A percentile compares a stretch with the other conserved stretches of the same genome.
Conservation (phyloP, 2,888 invertebrate genomes). For the Yponomeuta malinellus region DNA sequence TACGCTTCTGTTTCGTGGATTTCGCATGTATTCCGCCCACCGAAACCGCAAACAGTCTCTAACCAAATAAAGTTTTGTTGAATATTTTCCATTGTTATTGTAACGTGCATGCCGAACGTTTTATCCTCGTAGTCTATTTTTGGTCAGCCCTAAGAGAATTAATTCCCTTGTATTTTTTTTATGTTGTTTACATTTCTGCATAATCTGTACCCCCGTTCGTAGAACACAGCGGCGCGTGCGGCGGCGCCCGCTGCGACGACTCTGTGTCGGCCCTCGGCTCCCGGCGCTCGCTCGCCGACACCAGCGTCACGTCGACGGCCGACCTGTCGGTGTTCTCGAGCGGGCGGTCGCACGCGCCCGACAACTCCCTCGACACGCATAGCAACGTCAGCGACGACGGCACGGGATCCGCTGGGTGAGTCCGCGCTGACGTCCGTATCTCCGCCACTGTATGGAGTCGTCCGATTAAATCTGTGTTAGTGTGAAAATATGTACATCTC, state of each 20-base stretch:
- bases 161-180: neutral
- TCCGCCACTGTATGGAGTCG: too few species aligned
- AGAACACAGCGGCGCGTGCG: constrained; percentile 64
- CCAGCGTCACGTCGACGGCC: constrained; percentile 89
- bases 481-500: too few species aligned
- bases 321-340: constrained; percentile 87
- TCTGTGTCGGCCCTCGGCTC: constrained; percentile 83
- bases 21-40: neutral
- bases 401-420: constrained; percentile 80
- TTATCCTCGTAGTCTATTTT: too few species aligned
- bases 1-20: neutral
- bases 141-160: too few species aligned
- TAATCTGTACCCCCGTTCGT: constrained; percentile 14
- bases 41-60: too few species aligned
- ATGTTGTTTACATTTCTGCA: too few species aligned
- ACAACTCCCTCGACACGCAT: constrained; percentile 85
- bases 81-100: too few species aligned
- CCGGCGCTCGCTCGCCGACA: constrained; percentile 86
- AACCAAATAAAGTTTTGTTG: too few species aligned
- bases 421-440: neutral
- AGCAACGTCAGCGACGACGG: constrained; percentile 85
- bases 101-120: too few species aligned
- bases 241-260: constrained; percentile 71
- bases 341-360: constrained; percentile 82
- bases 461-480: too few species aligned